phyloP scores from a whole-genome alignment of 2,888 invertebrate genomes.

The Drosophila ezoana region DNA sequence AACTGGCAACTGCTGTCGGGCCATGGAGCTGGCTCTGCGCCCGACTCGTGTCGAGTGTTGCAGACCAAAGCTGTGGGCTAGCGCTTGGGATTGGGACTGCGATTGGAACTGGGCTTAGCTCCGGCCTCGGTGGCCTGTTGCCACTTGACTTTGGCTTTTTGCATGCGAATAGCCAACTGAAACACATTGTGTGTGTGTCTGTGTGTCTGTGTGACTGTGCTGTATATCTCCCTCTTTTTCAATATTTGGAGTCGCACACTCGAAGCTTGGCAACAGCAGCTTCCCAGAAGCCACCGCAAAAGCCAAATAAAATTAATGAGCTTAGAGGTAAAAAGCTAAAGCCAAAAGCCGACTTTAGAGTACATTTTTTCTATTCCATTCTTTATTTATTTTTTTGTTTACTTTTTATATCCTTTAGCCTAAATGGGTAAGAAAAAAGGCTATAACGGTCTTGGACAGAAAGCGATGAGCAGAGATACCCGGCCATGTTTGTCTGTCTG shows the following conservation, averaged over 20 bases:
- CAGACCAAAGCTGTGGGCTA: slow-evolving; percentile 18
- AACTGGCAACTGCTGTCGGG: slow-evolving; percentile 28
- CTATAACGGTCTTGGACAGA: not conserved
- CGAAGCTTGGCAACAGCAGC: slow-evolving; percentile 36
- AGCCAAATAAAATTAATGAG: slow-evolving; percentile 69
- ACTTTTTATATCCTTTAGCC: not conserved
- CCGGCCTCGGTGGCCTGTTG: slow-evolving; percentile 32
- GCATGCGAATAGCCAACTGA: slow-evolving; percentile 30
- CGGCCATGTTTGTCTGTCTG: no score
- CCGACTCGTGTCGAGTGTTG: slow-evolving; percentile 6
- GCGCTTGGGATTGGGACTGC: slow-evolving; percentile 18
- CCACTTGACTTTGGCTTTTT: slow-evolving; percentile 49
- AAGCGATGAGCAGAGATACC: no score
- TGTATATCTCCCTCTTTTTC: slow-evolving; percentile 23
- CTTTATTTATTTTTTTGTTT: slow-evolving; percentile 1
- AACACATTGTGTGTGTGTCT: not conserved
- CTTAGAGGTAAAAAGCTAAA: slow-evolving; percentile 55
- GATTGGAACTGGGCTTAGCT: slow-evolving; percentile 23
- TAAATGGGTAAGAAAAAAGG: not conserved
- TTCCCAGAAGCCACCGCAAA: slow-evolving; percentile 35
- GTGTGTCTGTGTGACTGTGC: slow-evolving; percentile 2
- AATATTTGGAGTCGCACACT: slow-evolving; percentile 43
- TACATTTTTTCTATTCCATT: slow-evolving; percentile 22
- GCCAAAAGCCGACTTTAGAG: slow-evolving; percentile 49
- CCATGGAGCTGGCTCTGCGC: slow-evolving; percentile 3